These are phyloP conservation scores for Micoletzkya japonica DNA, from an alignment of 2,888 invertebrate genomes.

Conservation along the genomic window DNA sequence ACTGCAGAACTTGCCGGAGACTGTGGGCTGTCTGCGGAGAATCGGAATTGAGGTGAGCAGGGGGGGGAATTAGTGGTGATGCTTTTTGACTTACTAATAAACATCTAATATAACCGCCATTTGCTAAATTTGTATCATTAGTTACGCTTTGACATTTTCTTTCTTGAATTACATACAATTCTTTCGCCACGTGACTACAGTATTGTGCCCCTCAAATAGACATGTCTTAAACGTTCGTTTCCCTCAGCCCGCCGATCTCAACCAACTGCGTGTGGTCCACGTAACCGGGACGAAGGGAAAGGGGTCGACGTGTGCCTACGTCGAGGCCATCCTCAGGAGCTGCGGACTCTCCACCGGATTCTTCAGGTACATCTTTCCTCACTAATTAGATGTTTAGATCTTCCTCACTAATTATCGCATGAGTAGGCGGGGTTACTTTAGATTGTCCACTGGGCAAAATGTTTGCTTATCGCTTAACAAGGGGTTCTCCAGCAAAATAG, in stretches of 20 bases:
- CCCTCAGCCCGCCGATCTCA: slow-evolving; percentile 34
- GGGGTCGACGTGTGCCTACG: slow-evolving; percentile 87
- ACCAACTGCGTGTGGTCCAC: slow-evolving; percentile 78
- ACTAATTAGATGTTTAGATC: not conserved
- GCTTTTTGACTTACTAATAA: no score
- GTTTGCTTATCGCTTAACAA: no score
- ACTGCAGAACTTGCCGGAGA: slow-evolving; percentile 40
- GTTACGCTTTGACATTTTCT: no score
- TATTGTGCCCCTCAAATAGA: no score
- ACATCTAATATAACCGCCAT: no score
- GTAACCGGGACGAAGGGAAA: slow-evolving; percentile 97
- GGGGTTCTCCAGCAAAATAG: no score
- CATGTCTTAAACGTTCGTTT: not conserved
- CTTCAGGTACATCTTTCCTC: slow-evolving; percentile 69
- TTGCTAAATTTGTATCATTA: not conserved
- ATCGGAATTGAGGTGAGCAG: slow-evolving; percentile 34
- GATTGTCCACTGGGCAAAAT: no score
- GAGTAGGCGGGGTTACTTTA: no score
- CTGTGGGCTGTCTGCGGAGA: slow-evolving; percentile 34
- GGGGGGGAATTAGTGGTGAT: not conserved
- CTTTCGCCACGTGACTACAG: no score
- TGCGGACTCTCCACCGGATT: slow-evolving; percentile 88
- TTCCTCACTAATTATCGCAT: not conserved
- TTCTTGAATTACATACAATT: no score
- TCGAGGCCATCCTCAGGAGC: slow-evolving; percentile 82